Conservation (phyloP, 2,797 vertebrate species). For the Clarias pachynema region DNA sequence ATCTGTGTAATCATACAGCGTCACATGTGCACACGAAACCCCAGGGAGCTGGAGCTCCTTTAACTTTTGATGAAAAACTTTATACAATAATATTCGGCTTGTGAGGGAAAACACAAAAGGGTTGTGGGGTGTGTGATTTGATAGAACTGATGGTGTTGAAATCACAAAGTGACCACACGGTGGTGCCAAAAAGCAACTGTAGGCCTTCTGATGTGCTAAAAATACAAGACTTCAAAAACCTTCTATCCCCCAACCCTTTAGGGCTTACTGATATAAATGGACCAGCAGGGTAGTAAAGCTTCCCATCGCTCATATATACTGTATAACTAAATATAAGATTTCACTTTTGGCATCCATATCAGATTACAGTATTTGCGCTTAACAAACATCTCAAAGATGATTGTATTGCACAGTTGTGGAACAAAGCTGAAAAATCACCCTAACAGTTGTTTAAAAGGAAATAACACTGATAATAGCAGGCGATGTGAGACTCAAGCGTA, state of each 20-base stretch:
- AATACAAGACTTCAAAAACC: not conserved
- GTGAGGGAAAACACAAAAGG: conserved; percentile 8
- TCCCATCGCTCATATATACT: not conserved
- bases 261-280: not conserved
- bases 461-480: not conserved
- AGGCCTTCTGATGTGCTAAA: not conserved
- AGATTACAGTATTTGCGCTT: not conserved
- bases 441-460: not conserved
- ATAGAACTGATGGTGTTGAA: conserved; percentile 37
- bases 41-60: conserved; percentile 18
- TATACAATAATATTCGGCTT: conserved; percentile 34
- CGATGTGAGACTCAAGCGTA: not conserved
- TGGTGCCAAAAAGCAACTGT: conserved; percentile 60
- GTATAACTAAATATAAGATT: not conserved
- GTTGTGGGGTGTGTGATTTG: conserved; percentile 38
- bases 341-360: not conserved
- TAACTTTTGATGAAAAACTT: conserved; percentile 64
- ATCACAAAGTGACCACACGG: conserved; percentile 61
- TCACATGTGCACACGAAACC: conserved; percentile 27
- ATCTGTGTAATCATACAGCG: conserved; percentile 15
- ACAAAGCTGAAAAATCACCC: not conserved
- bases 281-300: not conserved
- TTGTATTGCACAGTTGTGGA: not conserved
- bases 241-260: not conserved
- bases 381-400: not conserved